Evolutionary conservation across 2,797 vertebrate species (phyloP), one percentile per base, ranked within the genome.

Genomic region (Danio aesculapii): DNA sequence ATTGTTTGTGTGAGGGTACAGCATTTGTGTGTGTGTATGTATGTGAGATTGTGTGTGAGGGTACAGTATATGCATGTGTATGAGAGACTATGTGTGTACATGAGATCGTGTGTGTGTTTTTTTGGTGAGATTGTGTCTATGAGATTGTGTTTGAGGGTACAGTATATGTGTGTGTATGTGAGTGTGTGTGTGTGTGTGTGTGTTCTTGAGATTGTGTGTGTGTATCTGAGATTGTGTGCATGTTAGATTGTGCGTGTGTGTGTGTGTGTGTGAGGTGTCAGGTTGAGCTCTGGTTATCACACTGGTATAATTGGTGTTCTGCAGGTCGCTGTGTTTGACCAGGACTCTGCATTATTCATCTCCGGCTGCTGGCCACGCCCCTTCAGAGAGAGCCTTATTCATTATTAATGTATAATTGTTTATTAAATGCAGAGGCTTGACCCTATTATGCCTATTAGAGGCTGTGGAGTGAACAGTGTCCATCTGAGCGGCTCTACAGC

Each of bases 331-430:
- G 86, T 83, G 80, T 94, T 92, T 91, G 87, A 91, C 89, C 59
- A 84, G 89, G 90, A 89, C 90, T 87, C 91, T 88, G 91, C 93
- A 95, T 95, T 95, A 95, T 95, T 95, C 91, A 95, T 94, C 86
- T 90, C 41, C 57, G 55, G 14, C 67, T 39, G 30, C 30, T 30
- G 30, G 30, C 30, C 30, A 30, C 30, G 30, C 30, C 30, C 30
- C 30, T 30, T 30, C 30, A 30, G 92, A 91, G 92, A 91, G 88
- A 63, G 81, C 86, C 89, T 93, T 91, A 95, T 95, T 87, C 88
- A 95, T 95, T 93, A 95, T 95, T 93, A 91, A 95, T 95, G 86
- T 91, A 91, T 95, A 95, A 95, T 94, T 95, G 94, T 95, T 95
- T 95, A 95, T 95, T 94, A 95, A 95, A 94, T 94, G 94, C 94